Evolutionary conservation across 2,113 vertebrate species (phyloP), one percentile per base, ranked within the genome.

Genomic region (Salminus brasiliensis): DNA sequence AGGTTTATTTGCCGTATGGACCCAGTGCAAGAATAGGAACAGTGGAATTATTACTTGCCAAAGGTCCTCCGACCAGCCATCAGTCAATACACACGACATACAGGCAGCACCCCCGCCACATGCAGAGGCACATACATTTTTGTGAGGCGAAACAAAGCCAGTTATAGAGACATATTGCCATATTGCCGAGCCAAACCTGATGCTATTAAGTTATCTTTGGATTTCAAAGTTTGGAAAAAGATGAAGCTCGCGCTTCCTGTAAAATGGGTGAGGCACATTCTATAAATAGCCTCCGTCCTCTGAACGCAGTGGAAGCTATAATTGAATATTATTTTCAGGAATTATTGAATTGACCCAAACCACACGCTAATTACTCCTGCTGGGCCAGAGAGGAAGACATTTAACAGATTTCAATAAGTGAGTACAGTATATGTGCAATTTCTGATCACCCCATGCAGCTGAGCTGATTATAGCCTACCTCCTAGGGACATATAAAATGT

Each of bases 271-370:
- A 87, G 82, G 83, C 81, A 80, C 57, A 53, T 71, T 45, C 91
- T 92, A 93, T 91, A 91, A 91, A 92, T 92, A 93, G 90, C 80
- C 83, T 74, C 45, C 77, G 62, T 89, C 87, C 86, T 91, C 87
- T 89, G 88, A 86, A 92, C 90, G 89, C 90, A 92, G 85, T 82
- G 13, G 32, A 88, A 83, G 83, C 91, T 88, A 91, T 93, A 92
- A 92, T 92, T 92, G 90, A 92, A 92, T 92, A 92, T 93, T 92
- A 93, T 93, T 92, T 94, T 90, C 91, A 92, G 92, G 91, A 93
- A 93, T 93, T 90, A 92, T 92, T 89, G 91, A 91, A 88, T 91
- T 93, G 91, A 92, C 91, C 92, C 92, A 92, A 92, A 85, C 90
- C 84, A 84, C 79, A 91, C 87, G 91, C 89, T 93, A 92, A 94